Evolutionary conservation across 2,888 invertebrate genomes (phyloP).

Genomic region (Athrips mouffetella): DNA sequence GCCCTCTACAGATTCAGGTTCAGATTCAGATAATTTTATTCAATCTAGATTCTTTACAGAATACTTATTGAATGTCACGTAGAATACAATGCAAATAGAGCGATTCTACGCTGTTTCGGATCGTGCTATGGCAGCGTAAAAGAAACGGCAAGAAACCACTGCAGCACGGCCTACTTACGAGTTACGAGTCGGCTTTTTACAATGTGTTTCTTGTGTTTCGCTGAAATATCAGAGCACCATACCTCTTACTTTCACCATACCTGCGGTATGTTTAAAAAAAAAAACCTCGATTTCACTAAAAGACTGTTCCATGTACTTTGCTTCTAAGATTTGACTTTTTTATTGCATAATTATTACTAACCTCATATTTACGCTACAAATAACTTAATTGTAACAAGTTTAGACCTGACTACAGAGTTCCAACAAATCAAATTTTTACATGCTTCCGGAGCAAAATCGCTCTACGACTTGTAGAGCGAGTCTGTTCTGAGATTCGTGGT

Average conservation of each 20-base stretch:
- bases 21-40: neutral
- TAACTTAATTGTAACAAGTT: neutral
- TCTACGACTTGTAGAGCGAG: neutral
- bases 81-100: too few relatives aligned
- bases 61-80: too few relatives aligned
- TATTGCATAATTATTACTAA: too few relatives aligned
- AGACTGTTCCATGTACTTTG: neutral
- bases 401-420: neutral
- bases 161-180: too few relatives aligned
- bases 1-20: neutral
- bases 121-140: too few relatives aligned
- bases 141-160: too few relatives aligned
- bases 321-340: neutral
- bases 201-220: too few relatives aligned
- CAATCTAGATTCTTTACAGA: too few relatives aligned
- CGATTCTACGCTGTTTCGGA: too few relatives aligned
- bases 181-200: too few relatives aligned
- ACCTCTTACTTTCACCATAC: too few relatives aligned
- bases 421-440: neutral
- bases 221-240: too few relatives aligned
- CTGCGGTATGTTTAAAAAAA: neutral
- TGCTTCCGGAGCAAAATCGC: neutral
- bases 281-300: neutral
- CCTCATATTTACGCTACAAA: neutral
- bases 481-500: neutral